Evolutionary conservation across 1,140 invertebrate species (phyloP).

Genomic region (Oncopodura yosiiana): DNA sequence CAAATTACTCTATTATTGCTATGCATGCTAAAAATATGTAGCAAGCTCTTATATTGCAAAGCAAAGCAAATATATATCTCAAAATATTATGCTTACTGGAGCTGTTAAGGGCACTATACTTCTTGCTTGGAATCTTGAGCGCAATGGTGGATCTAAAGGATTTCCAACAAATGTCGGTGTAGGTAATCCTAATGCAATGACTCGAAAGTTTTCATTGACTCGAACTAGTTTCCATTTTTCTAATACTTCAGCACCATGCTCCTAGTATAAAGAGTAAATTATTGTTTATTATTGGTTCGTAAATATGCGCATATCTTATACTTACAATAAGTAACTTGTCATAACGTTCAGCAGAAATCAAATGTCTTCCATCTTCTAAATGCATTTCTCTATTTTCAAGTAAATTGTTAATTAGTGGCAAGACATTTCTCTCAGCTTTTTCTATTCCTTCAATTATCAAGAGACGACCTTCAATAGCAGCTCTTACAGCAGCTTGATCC

Average conservation of each 20-base stretch:
- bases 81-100: constrained; percentile 45
- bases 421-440: constrained; percentile 91
- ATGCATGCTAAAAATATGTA: too few species aligned
- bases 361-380: constrained; percentile 88
- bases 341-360: constrained; percentile 77
- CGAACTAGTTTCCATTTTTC: constrained; percentile 75
- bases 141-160: constrained; percentile 85
- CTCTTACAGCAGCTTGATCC: constrained; percentile 88
- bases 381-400: constrained; percentile 99
- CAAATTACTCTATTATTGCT: too few species aligned
- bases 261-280: constrained; percentile 44
- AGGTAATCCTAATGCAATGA: constrained; percentile 80
- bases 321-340: constrained; percentile 75
- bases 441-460: constrained; percentile 93
- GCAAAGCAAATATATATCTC: neutral
- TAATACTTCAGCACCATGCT: constrained; percentile 66
- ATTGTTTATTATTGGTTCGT: neutral
- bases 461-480: constrained; percentile 76
- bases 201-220: constrained; percentile 81
- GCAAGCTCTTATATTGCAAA: too few species aligned
- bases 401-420: constrained; percentile 95
- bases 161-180: constrained; percentile 82
- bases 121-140: constrained; percentile 83
- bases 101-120: constrained; percentile 57
- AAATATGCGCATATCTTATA: neutral